phyloP scores from a whole-genome alignment of 2,113 vertebrate genomes.

The Rhinogobius similis region DNA sequence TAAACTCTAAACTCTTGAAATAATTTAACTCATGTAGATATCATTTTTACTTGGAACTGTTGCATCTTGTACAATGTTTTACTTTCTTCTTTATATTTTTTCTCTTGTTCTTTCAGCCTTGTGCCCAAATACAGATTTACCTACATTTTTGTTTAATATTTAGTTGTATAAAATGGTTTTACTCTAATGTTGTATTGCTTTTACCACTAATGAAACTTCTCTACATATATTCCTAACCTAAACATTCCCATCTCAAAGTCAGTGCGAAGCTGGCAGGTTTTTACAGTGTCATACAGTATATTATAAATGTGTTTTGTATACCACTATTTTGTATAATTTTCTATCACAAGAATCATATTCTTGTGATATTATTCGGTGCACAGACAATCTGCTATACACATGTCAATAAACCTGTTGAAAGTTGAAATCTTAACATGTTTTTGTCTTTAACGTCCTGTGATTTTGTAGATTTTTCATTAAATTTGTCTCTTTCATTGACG shows the following conservation, averaged over 20 bases:
- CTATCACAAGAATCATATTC: constrained; percentile 69
- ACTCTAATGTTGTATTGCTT: constrained; percentile 19
- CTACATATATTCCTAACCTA: constrained; percentile 37
- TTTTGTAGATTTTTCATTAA: too few species aligned
- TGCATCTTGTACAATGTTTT: constrained; percentile 38
- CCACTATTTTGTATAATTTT: constrained; percentile 67
- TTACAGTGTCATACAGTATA: constrained; percentile 47
- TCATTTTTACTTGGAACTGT: constrained; percentile 16
- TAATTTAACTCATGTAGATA: neutral
- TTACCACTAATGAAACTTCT: constrained; percentile 28
- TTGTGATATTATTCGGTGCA: constrained; percentile 76
- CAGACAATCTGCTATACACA: constrained; percentile 79
- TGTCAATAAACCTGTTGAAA: constrained; percentile 78
- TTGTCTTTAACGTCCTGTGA: neutral
- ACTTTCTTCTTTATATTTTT: constrained; percentile 16
- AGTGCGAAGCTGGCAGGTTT: constrained; percentile 48
- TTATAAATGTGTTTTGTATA: constrained; percentile 57
- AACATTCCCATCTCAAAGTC: constrained; percentile 43
- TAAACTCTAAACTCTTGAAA: too few species aligned
- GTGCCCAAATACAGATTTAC: constrained; percentile 35
- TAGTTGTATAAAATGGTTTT: constrained; percentile 29
- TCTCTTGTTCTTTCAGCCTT: constrained; percentile 10
- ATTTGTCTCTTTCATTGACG: too few species aligned
- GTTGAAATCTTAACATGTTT: neutral
- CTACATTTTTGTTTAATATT: constrained; percentile 13